Evolutionary conservation across 2,888 invertebrate genomes (phyloP).

Genomic region (Tipula lateralis): DNA sequence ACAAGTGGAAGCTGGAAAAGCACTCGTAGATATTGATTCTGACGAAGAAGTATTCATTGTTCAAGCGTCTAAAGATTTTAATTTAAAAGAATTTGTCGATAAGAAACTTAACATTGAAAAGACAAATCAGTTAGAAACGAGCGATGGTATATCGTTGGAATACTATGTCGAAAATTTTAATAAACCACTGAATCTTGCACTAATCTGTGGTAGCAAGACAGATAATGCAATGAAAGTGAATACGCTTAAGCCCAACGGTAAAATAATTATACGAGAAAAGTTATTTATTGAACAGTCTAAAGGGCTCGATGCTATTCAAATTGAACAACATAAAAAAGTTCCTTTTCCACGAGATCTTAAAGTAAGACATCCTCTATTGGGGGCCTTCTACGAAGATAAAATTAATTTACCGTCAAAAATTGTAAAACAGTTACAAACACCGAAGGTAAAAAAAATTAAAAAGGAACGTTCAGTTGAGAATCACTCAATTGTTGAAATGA

Average conservation of each 20-base stretch:
- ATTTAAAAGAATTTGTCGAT: neutral
- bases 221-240: neutral
- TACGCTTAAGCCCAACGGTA: neutral
- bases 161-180: neutral
- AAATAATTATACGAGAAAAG: neutral
- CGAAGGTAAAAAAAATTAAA: neutral
- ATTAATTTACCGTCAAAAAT: conserved; percentile 33
- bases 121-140: neutral
- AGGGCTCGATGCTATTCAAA: neutral
- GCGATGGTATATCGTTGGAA: neutral
- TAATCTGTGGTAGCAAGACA: neutral
- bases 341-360: conserved; percentile 38
- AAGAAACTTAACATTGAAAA: neutral
- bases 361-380: conserved; percentile 40
- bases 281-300: neutral
- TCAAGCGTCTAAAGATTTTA: neutral
- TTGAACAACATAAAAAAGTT: conserved; percentile 33
- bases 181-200: neutral
- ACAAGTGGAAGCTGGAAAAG: neutral
- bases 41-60: neutral
- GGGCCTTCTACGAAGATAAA: conserved; percentile 38
- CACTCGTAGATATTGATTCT: neutral
- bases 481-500: neutral
- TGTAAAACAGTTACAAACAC: neutral
- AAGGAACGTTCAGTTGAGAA: neutral